Evolutionary conservation across 2,888 invertebrate species (phyloP).

Genomic region (Drosophila niveifrons): DNA sequence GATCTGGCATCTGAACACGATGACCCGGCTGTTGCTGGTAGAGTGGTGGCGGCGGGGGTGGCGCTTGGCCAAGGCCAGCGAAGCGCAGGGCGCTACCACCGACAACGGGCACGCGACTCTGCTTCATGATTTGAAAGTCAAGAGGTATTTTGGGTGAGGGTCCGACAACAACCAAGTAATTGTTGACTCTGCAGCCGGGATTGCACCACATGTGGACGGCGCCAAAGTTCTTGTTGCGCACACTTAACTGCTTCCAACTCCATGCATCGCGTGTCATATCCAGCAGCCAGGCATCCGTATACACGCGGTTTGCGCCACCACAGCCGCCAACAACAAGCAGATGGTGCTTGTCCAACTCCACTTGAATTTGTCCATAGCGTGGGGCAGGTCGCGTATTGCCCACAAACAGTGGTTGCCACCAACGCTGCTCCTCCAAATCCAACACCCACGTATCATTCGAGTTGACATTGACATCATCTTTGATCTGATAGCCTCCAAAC

Average conservation of each 20-base stretch:
- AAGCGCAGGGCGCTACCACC: conserved; percentile 67
- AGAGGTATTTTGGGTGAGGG: conserved; percentile 84
- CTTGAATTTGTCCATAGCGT: conserved; percentile 97
- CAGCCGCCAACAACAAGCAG: conserved; percentile 94
- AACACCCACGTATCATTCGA: conserved; percentile 96
- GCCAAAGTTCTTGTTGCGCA: conserved; percentile 91
- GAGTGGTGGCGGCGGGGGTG: conserved; percentile 56
- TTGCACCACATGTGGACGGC: conserved; percentile 97
- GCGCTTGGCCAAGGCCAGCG: conserved; percentile 56
- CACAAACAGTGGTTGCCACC: conserved; percentile 91
- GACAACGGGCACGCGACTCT: conserved; percentile 79
- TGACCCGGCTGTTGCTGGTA: conserved; percentile 52
- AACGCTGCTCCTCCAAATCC: conserved; percentile 90
- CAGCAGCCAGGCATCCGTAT: conserved; percentile 96
- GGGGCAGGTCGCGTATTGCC: conserved; percentile 90
- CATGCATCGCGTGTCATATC: conserved; percentile 90
- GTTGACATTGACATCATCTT: conserved; percentile 86
- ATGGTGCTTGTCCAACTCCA: conserved; percentile 91
- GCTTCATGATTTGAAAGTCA: conserved; percentile 85
- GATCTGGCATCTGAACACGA: conserved; percentile 46
- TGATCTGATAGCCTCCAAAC: conserved; percentile 90
- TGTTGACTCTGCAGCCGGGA: conserved; percentile 92
- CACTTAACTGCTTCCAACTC: conserved; percentile 91
- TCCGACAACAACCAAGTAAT: conserved; percentile 90
- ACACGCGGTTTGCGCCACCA: conserved; percentile 93